Base-by-base conservation (phyloP, 2,113 vertebrate species). In the Arvicanthis niloticus region DNA sequence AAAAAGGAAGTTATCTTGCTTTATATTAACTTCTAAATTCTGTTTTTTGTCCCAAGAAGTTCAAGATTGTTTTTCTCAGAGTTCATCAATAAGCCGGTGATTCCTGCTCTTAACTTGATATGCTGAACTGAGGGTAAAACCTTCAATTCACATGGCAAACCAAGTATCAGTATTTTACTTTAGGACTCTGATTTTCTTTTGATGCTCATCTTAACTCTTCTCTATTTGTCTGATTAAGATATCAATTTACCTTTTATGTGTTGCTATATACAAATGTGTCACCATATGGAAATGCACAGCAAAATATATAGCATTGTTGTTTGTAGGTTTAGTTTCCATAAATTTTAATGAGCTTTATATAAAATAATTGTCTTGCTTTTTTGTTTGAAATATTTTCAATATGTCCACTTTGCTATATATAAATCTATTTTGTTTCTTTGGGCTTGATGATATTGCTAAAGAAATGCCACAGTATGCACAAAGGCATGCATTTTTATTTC, bases 341-440 rank as follows among this genome's bases (percentile, higher is more conserved):
- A 62, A 67, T 88, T 12, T 77, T 92, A 68, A n/a, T 77, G 3
- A 56, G 21, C 17, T 87, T 42, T 53, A 67, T 19, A 53, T 16
- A 85, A 78, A 65, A 87, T 60, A 60, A 90, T 91, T 89, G 67
- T 93, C 3, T 80, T 94, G 62, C 29, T 91, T 91, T 10, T 95
- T 73, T 88, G 10, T 31, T 95, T 40, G 65, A 92, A 19, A 10
- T 65, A 42, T 82, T 95, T 94, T 82, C 72, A 37, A 85, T 91
- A 53, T 60, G 5, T 80, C 56, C 34, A 60, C 21, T 80, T 51
- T 48, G 53, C 13, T 91, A 26, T 45, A 60, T 88, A 45, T 26
- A 82, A 53, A 58, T 70, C 6, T 73, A 7, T 60, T 81, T 76
- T 70, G 40, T 88, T 58, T 73, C 19, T 84, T 48, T 92, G 45